A percentile compares a stretch with the other conserved stretches of the same genome.
phyloP scores from a whole-genome alignment of 2,888 invertebrate genomes.

The Plagodis dolabraria region DNA sequence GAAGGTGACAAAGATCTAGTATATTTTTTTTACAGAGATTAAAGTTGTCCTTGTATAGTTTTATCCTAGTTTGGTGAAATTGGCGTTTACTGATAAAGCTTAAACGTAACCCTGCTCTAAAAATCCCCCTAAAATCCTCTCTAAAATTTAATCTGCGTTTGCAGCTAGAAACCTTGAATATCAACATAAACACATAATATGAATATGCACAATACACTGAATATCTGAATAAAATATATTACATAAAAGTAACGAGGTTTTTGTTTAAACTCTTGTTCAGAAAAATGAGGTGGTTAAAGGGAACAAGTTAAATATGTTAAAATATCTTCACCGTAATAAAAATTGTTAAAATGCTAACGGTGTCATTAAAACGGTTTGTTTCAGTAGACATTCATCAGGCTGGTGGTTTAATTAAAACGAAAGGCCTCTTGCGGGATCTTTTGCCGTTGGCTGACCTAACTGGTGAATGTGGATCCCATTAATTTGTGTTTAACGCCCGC shows the following conservation, averaged over 20 bases:
- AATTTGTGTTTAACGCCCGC: conserved; percentile 51
- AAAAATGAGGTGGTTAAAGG: conserved; percentile 17
- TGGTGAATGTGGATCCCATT: conserved; percentile 51
- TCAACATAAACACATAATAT: neutral
- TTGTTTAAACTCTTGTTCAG: conserved; percentile 10
- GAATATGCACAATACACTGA: conserved; percentile 12
- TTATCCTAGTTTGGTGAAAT: too few relatives aligned
- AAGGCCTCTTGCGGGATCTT: conserved; percentile 50
- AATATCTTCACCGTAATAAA: conserved; percentile 24
- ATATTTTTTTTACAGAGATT: too few relatives aligned
- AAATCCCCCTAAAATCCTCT: too few relatives aligned
- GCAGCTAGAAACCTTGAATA: too few relatives aligned
- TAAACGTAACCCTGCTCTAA: too few relatives aligned
- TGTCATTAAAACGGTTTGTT: conserved; percentile 57
- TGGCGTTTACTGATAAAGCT: too few relatives aligned
- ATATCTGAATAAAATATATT: conserved; percentile 10
- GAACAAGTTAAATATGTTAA: conserved; percentile 26
- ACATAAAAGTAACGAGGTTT: conserved; percentile 12
- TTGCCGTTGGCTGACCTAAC: conserved; percentile 50
- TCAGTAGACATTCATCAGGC: conserved; percentile 54
- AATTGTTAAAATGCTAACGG: conserved; percentile 42
- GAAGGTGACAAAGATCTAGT: too few relatives aligned
- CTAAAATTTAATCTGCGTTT: too few relatives aligned
- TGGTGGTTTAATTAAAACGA: conserved; percentile 62
- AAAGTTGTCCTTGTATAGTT: too few relatives aligned